phyloP scores from a whole-genome alignment of 2,113 vertebrate genomes.

The Plecturocebus donacophilus region DNA sequence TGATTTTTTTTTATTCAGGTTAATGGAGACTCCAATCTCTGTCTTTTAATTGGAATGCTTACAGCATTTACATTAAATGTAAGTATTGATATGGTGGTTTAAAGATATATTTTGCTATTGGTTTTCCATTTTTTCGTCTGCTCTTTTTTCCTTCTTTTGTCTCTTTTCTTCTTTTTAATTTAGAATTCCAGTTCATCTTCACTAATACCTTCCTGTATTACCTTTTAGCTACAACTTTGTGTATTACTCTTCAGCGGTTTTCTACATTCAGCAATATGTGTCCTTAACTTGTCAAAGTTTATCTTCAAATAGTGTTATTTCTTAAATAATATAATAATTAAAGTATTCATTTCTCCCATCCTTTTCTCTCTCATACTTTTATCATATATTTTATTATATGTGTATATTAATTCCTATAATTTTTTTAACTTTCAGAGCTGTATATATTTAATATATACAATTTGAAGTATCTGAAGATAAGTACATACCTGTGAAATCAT shows the following conservation, averaged over 20 bases:
- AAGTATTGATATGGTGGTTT: background rate
- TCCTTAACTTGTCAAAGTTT: background rate
- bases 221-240: background rate
- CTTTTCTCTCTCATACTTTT: background rate
- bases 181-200: background rate
- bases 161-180: background rate
- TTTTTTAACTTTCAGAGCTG: background rate
- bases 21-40: background rate
- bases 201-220: background rate
- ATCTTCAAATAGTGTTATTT: background rate
- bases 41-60: background rate
- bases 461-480: background rate
- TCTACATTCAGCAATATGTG: background rate
- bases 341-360: background rate
- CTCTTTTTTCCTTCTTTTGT: background rate
- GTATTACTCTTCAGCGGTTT: background rate
- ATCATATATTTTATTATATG: background rate
- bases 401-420: background rate
- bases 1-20: background rate
- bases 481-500: background rate
- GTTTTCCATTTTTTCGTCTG: background rate
- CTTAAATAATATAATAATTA: background rate
- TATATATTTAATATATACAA: background rate
- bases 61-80: background rate
- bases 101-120: background rate